Evolutionary conservation across 2,888 invertebrate species (phyloP).

Genomic region (Pseudolycoriella hygida): DNA sequence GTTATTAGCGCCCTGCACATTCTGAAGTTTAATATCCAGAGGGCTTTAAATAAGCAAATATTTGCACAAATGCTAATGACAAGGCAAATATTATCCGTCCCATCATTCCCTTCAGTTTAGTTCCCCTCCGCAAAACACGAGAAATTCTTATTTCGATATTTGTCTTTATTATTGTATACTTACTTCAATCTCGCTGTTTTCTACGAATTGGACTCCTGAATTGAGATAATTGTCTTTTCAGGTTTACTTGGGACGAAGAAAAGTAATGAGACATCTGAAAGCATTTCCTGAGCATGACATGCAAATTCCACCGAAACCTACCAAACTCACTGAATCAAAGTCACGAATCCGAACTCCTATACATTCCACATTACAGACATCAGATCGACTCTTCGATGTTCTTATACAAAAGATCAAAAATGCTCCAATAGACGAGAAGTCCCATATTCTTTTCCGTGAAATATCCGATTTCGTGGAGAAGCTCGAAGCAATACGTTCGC

Average conservation of each 20-base stretch:
- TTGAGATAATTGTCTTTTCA: background rate
- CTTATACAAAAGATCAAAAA: background rate
- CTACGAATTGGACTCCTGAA: too few relatives aligned
- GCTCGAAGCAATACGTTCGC: conserved; percentile 22
- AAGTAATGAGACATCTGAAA: conserved; percentile 21
- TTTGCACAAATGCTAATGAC: too few relatives aligned
- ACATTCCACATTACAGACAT: background rate
- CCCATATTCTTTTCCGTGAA: conserved; percentile 23
- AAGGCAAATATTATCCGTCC: too few relatives aligned
- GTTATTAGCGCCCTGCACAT: too few relatives aligned
- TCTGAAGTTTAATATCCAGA: too few relatives aligned
- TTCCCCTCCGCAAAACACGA: too few relatives aligned
- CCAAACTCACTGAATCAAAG: background rate
- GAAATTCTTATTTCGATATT: too few relatives aligned
- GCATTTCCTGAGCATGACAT: conserved; percentile 22
- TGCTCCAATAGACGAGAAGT: conserved; percentile 19
- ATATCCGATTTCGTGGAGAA: conserved; percentile 25
- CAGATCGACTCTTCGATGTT: background rate
- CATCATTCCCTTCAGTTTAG: too few relatives aligned
- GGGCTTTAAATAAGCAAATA: too few relatives aligned
- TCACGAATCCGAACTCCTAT: background rate
- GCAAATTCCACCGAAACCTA: conserved; percentile 5
- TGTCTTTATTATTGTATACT: too few relatives aligned
- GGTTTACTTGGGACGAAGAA: conserved; percentile 20
- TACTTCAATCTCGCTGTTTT: too few relatives aligned